Percentiles rank a stretch among this genome's conserved stretches.
Conservation (phyloP, 2,888 invertebrate species). For the Pollenia amentaria region DNA sequence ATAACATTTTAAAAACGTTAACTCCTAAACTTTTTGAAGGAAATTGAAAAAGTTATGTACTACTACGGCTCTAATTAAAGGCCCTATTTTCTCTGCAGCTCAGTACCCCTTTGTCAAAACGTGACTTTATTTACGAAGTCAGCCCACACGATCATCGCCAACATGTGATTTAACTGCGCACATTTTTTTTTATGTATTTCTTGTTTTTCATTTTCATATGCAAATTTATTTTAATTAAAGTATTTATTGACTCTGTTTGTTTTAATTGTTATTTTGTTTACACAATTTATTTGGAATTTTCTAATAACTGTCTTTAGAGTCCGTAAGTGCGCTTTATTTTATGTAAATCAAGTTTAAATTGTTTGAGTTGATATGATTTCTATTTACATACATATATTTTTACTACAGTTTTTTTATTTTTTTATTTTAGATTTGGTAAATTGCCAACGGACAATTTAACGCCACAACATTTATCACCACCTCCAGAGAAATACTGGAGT, state of each 20-base stretch:
- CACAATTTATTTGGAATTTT: conserved; percentile 33
- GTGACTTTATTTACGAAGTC: conserved; percentile 59
- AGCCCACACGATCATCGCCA: conserved; percentile 48
- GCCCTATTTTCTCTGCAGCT: background rate
- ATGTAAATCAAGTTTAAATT: conserved; percentile 56
- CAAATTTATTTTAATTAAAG: conserved; percentile 48
- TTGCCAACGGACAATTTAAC: conserved; percentile 85
- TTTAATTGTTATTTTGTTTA: conserved; percentile 38
- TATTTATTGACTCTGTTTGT: conserved; percentile 39
- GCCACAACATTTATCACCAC: conserved; percentile 88
- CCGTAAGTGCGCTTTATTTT: conserved; percentile 46
- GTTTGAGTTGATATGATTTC: conserved; percentile 14
- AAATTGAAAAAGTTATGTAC: too few relatives aligned
- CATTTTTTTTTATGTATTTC: conserved; percentile 17
- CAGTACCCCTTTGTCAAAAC: conserved; percentile 45
- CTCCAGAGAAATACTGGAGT: conserved; percentile 89
- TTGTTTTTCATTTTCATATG: conserved; percentile 42
- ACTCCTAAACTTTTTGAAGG: too few relatives aligned
- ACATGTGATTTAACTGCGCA: conserved; percentile 59
- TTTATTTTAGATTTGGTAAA: conserved; percentile 85
- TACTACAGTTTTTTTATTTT: background rate
- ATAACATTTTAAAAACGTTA: too few relatives aligned
- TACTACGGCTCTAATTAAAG: background rate
- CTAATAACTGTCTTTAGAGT: conserved; percentile 37
- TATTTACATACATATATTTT: conserved; percentile 37